phyloP scores from a whole-genome alignment of 2,797 vertebrate genomes.

The Anguilla obscura region DNA sequence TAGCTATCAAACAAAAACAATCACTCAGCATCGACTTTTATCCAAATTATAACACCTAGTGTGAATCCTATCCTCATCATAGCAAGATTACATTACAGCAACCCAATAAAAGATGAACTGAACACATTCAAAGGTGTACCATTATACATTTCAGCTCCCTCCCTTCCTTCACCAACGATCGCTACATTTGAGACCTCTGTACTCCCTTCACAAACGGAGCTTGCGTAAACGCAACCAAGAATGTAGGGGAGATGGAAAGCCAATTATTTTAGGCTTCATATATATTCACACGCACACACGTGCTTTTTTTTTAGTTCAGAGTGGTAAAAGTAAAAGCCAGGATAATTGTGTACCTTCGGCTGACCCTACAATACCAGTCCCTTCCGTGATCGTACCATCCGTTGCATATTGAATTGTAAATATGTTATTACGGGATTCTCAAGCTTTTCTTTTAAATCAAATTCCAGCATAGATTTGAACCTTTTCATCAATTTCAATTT shows the following conservation, averaged over 20 bases:
- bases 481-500: slow-evolving; percentile 20
- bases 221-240: not conserved
- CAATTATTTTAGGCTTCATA: not conserved
- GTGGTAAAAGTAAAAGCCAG: not conserved
- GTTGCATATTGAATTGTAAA: not conserved
- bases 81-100: not conserved
- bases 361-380: not conserved
- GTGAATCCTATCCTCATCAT: too few relatives aligned
- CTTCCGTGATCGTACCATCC: not conserved
- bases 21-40: not conserved
- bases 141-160: not conserved
- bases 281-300: not conserved
- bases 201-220: not conserved
- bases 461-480: not conserved
- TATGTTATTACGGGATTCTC: not conserved
- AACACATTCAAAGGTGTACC: not conserved
- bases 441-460: not conserved
- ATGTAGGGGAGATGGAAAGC: not conserved
- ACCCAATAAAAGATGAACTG: not conserved
- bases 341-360: not conserved
- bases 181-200: not conserved
- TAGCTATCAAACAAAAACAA: not conserved
- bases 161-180: not conserved
- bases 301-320: not conserved
- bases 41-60: not conserved